phyloP scores from a whole-genome alignment of 2,113 vertebrate genomes.

The Mystacornis crossleyi region DNA sequence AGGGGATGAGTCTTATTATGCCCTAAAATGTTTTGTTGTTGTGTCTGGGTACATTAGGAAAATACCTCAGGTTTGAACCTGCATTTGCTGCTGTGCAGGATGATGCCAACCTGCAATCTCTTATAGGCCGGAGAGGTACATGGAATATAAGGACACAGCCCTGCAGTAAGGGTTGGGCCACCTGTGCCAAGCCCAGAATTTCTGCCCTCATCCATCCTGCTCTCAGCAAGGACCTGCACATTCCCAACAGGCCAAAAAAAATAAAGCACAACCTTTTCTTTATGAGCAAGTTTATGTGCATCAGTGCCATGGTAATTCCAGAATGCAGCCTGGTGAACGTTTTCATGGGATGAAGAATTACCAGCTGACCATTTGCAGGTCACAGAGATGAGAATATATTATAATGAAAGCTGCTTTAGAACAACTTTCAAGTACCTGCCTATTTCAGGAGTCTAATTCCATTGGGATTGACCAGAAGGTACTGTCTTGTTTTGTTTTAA shows the following conservation, averaged over 20 bases:
- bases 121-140: rapidly evolving
- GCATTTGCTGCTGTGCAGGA: background rate
- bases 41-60: background rate
- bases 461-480: background rate
- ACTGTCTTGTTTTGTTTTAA: background rate
- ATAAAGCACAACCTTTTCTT: background rate
- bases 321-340: background rate
- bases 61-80: rapidly evolving
- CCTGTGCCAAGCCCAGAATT: background rate
- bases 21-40: background rate
- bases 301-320: background rate
- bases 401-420: background rate
- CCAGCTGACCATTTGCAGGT: background rate
- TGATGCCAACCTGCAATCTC: background rate
- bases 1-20: background rate
- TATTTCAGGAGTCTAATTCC: background rate
- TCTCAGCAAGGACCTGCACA: background rate
- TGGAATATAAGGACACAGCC: background rate
- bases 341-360: background rate
- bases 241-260: background rate
- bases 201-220: background rate
- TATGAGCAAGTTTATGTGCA: background rate
- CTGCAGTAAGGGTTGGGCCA: background rate
- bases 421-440: background rate
- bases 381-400: background rate